These are phyloP conservation scores for Euzetes globulus DNA, from an alignment of 2,888 invertebrate species.

Conservation along the genomic window DNA sequence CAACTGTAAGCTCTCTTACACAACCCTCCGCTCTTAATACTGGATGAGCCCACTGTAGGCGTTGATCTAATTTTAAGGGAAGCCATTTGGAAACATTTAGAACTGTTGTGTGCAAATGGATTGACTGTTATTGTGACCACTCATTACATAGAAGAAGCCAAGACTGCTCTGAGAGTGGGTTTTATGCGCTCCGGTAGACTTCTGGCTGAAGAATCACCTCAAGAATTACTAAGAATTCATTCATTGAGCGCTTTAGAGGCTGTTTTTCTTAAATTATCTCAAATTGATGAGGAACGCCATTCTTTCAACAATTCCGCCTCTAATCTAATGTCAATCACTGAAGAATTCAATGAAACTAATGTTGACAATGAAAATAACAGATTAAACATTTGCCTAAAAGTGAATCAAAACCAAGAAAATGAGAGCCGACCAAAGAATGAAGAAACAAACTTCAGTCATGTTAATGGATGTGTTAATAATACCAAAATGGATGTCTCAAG, in stretches of 20 bases:
- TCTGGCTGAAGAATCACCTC: conserved; percentile 46
- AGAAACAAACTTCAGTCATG: no score
- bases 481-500: no score
- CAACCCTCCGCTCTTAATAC: conserved; percentile 79
- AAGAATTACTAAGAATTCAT: conserved; percentile 36
- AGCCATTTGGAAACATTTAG: conserved; percentile 37
- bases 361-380: not conserved
- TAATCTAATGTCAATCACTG: not conserved
- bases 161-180: conserved; percentile 45
- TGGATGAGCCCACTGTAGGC: conserved; percentile 88
- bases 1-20: conserved; percentile 67
- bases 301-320: not conserved
- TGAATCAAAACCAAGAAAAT: not conserved
- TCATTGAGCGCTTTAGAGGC: not conserved
- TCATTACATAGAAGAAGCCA: conserved; percentile 89
- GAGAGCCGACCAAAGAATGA: not conserved
- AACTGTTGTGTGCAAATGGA: not conserved
- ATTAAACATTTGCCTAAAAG: conserved; percentile 9
- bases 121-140: conserved; percentile 60
- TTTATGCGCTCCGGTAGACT: conserved; percentile 47
- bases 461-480: no score
- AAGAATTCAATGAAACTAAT: not conserved
- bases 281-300: not conserved
- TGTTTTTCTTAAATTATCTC: not conserved
- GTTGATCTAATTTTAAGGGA: conserved; percentile 71